Percentiles rank a stretch among this genome's conserved stretches.
Evolutionary conservation across 2,888 invertebrate genomes (phyloP).

Genomic region (Polydrusus tereticollis): DNA sequence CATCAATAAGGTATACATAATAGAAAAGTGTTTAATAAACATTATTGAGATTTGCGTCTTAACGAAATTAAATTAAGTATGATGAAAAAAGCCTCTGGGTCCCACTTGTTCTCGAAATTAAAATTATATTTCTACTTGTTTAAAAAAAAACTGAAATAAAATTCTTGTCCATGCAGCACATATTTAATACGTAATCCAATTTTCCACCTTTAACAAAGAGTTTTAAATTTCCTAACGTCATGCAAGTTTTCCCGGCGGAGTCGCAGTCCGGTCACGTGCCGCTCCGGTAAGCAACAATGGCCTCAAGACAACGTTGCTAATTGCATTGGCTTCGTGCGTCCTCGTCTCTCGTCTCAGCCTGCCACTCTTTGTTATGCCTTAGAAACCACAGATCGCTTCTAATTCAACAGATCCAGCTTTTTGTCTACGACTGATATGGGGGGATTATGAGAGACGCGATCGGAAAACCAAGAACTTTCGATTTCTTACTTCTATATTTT

Average conservation of each 20-base stretch:
- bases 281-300: slow-evolving; percentile 66
- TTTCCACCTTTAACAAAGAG: neutral
- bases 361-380: slow-evolving; percentile 38
- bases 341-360: slow-evolving; percentile 41
- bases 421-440: slow-evolving; percentile 22
- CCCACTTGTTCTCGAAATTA: no score
- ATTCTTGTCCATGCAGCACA: no score
- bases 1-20: no score
- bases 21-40: no score
- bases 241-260: neutral
- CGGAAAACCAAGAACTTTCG: slow-evolving; percentile 50
- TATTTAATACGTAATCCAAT: neutral
- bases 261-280: slow-evolving; percentile 62
- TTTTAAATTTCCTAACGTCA: slow-evolving; percentile 6
- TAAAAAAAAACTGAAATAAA: no score
- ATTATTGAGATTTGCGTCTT: no score
- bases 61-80: no score
- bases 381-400: slow-evolving; percentile 38
- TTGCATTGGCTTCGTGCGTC: slow-evolving; percentile 62
- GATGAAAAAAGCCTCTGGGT: no score
- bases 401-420: slow-evolving; percentile 33
- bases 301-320: slow-evolving; percentile 66
- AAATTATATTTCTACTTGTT: no score
- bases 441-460: slow-evolving; percentile 19
- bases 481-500: neutral